Percentiles rank a stretch among this genome's conserved stretches.
Evolutionary conservation across 2,797 vertebrate species (phyloP).

Genomic region (Rachycentron canadum): DNA sequence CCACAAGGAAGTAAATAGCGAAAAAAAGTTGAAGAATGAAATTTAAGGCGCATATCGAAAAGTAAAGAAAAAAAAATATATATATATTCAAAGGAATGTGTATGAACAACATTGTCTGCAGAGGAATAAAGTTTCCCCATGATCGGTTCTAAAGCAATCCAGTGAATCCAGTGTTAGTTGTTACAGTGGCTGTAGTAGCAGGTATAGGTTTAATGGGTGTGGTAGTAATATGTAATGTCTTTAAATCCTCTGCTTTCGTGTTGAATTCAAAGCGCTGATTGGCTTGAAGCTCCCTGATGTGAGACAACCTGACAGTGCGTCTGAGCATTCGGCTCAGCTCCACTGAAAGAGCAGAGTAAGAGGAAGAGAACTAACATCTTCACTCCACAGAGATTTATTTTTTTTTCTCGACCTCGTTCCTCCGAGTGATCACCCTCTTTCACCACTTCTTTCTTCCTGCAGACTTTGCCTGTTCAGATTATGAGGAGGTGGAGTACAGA

Average conservation of each 20-base stretch:
- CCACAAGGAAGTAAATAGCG: neutral
- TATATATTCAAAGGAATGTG: too few species aligned
- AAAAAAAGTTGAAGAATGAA: too few species aligned
- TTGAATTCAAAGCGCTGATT: neutral
- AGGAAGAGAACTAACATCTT: slow-evolving; percentile 23
- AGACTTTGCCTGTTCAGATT: neutral
- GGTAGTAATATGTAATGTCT: neutral
- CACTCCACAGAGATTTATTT: neutral
- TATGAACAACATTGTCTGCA: too few species aligned
- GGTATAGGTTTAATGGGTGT: neutral
- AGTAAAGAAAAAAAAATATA: too few species aligned
- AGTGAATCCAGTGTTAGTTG: too few species aligned
- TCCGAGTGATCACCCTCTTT: slow-evolving; percentile 19
- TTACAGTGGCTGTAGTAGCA: neutral
- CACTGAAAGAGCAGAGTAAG: slow-evolving; percentile 25
- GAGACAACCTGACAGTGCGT: neutral
- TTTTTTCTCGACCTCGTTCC: neutral
- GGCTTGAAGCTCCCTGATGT: neutral
- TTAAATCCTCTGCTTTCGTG: neutral
- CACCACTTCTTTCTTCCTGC: slow-evolving; percentile 24
- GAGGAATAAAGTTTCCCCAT: too few species aligned
- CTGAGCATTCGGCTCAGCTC: slow-evolving; percentile 4
- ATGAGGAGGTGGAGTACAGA: slow-evolving; percentile 15
- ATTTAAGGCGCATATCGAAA: too few species aligned
- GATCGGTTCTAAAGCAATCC: too few species aligned